Evolutionary conservation across 2,888 invertebrate genomes (phyloP).

Genomic region (Morpho deidamia): DNA sequence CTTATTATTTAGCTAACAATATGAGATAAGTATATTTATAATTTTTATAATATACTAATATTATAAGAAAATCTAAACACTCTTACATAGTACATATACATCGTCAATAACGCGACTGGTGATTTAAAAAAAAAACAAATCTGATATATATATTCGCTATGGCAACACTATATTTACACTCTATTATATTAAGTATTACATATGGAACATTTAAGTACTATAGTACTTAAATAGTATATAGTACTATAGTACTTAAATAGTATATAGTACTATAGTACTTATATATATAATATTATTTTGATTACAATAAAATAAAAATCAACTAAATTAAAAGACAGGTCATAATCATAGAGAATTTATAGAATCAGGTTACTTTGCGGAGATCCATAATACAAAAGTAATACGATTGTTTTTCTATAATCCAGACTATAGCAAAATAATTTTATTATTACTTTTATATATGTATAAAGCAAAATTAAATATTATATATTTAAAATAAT

Average conservation of each 20-base stretch:
- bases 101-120: conserved; percentile 32
- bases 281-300: too few relatives aligned
- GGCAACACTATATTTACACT: conserved; percentile 4
- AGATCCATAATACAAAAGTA: too few relatives aligned
- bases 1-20: conserved; percentile 62
- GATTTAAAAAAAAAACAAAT: conserved; percentile 16
- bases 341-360: too few relatives aligned
- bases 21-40: conserved; percentile 60
- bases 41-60: conserved; percentile 48
- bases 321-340: neutral
- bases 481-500: neutral
- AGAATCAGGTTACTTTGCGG: too few relatives aligned
- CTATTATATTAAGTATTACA: neutral
- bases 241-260: too few relatives aligned
- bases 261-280: too few relatives aligned
- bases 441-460: too few relatives aligned
- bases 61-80: conserved; percentile 59
- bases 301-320: neutral
- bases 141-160: conserved; percentile 5
- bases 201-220: too few relatives aligned
- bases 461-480: too few relatives aligned
- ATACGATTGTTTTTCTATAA: too few relatives aligned
- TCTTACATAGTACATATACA: conserved; percentile 42
- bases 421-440: too few relatives aligned
- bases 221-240: too few relatives aligned